Conservation (phyloP, 2,888 invertebrate genomes). For the Leptopilina drosophilae region DNA sequence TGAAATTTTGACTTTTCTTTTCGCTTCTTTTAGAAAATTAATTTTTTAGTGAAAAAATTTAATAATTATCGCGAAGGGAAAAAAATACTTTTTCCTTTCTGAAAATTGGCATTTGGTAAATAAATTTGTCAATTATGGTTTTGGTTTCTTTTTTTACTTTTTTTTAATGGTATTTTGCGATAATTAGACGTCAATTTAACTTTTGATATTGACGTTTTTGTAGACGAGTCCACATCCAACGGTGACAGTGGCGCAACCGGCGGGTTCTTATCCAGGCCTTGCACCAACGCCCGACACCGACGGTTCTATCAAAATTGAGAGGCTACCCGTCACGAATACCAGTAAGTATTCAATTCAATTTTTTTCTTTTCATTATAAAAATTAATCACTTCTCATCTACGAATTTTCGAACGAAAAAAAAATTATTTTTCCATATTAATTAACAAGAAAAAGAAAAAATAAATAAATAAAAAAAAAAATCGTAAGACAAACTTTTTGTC, state of each 20-base stretch:
- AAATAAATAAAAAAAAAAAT: no score
- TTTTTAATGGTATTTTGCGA: not conserved
- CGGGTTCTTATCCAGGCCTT: constrained; percentile 77
- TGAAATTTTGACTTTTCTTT: no score
- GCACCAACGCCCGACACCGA: constrained; percentile 79
- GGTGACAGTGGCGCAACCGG: constrained; percentile 76
- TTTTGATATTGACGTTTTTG: constrained; percentile 53
- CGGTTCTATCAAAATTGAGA: constrained; percentile 83
- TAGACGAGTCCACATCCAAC: constrained; percentile 77
- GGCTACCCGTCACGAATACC: constrained; percentile 81
- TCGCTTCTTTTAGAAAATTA: no score
- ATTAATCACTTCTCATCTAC: constrained; percentile 43
- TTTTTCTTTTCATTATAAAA: not conserved
- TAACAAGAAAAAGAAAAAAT: no score
- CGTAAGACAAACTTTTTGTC: no score
- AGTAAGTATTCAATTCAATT: constrained; percentile 77
- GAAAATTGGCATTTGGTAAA: no score
- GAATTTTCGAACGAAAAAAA: not conserved
- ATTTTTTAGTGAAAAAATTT: no score
- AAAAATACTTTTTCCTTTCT: no score
- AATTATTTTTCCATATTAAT: no score
- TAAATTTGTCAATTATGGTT: no score
- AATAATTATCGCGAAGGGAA: no score
- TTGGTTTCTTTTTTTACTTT: not conserved
- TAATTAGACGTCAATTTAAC: constrained; percentile 29